Evolutionary conservation across 2,888 invertebrate genomes (phyloP), one percentile per base, ranked within the genome.

Genomic region (Drosophila macrospina): DNA sequence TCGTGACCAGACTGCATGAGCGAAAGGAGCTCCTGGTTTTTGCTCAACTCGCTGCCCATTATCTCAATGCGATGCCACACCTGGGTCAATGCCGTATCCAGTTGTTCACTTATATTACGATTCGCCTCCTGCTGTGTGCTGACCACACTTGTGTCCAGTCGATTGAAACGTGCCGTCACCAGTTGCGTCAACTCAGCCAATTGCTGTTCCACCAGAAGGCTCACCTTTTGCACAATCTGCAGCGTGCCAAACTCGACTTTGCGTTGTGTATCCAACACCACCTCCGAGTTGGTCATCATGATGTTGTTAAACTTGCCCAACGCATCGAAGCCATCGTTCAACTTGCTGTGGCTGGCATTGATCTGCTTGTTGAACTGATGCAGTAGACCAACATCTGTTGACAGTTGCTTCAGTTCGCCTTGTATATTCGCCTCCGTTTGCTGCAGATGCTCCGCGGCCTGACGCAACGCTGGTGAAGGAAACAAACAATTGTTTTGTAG

Each of bases 11-110:
- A 94, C 93, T 93, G 93, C 37, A 98, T 94, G 76, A 95, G 94
- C 69, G 95, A 95, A n/a, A 98, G 92, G 2, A 96, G 94, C 39
- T 94, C 94, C 47, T 96, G 95, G 88, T 95, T 97, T 66, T 95
- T 94, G 30, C 94, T 95, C 88, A 98, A 95, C 90, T 97, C 96
- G 84, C 95, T 95, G 91, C 96, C 95, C 96, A 98, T 96, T 61
- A 96, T 95, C 72, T 97, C 97, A 80, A 98, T 97, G 91, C 97
- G 97, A 20, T 97, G 93, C 97, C 97, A 97, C 13, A 98, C 97
- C 90, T 96, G 96, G 74, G 95, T 95, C 90, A 97, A 95, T 90
- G 97, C 97, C 11, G 94, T 93, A 82, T 97, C 97, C 88, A 97
- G 95, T 88, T 95, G 95, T 0, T 94, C 92, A 51, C 95, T 97